phyloP scores from a whole-genome alignment of 2,113 vertebrate species.

The Cygnus atratus region DNA sequence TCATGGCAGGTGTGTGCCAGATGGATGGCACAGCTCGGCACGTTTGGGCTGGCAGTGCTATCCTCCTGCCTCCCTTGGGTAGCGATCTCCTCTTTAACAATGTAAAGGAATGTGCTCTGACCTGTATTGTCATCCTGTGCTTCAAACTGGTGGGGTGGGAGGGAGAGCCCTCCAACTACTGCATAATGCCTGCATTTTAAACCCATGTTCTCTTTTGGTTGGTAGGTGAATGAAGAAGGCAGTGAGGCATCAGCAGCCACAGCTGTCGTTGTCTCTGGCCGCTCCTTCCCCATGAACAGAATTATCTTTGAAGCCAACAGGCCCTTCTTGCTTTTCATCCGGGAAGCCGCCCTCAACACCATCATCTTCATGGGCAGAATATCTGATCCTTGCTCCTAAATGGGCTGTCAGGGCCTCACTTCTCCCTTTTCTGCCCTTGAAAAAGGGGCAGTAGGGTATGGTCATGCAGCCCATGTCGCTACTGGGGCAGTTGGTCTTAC shows the following conservation, averaged over 20 bases:
- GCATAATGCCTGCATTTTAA: not conserved
- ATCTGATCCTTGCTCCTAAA: slow-evolving; percentile 81
- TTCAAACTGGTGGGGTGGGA: not conserved
- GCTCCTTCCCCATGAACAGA: slow-evolving; percentile 82
- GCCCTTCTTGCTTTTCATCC: slow-evolving; percentile 93
- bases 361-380: slow-evolving; percentile 91
- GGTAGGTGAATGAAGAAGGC: slow-evolving; percentile 95
- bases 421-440: not conserved
- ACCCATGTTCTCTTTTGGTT: not conserved
- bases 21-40: too few relatives aligned
- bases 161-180: not conserved
- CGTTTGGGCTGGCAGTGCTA: not conserved
- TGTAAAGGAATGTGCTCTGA: not conserved
- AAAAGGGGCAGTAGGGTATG: not conserved
- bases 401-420: not conserved
- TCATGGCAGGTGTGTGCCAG: not conserved
- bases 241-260: slow-evolving; percentile 88
- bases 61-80: too few relatives aligned
- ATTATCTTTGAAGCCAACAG: slow-evolving; percentile 84
- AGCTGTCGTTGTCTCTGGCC: slow-evolving; percentile 75
- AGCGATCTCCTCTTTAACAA: too few relatives aligned
- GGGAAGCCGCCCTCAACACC: slow-evolving; percentile 88
- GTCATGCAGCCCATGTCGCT: not conserved
- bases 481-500: not conserved
- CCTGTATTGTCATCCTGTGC: not conserved